Conservation (phyloP, 2,888 invertebrate species). For the Pristionchus exspectatus region DNA sequence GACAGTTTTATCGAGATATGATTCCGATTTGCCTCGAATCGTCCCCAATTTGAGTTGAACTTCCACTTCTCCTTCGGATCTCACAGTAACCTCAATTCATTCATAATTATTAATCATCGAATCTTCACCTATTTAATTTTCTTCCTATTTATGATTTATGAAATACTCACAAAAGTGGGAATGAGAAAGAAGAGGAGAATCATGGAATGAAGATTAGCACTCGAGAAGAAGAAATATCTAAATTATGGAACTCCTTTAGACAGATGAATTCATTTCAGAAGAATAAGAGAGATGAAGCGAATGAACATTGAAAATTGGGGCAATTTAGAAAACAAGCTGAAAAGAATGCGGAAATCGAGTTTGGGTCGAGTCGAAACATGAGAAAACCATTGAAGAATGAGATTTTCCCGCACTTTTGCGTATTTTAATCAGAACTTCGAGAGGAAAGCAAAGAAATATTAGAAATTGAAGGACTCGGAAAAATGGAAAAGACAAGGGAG, state of each 20-base stretch:
- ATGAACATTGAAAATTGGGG: not conserved
- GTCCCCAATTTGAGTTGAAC: conserved; percentile 72
- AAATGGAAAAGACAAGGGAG: conserved; percentile 38
- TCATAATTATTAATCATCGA: not conserved
- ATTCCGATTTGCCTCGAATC: conserved; percentile 72
- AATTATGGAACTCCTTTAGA: not conserved
- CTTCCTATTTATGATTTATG: not conserved
- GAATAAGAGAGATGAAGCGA: not conserved
- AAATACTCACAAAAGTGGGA: conserved; percentile 32
- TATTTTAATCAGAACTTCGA: conserved; percentile 14
- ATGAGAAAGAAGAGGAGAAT: conserved; percentile 40
- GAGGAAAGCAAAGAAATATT: conserved; percentile 12
- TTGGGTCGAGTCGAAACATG: conserved; percentile 30
- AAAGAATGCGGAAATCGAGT: not conserved
- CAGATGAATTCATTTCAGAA: not conserved
- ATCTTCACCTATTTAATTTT: not conserved
- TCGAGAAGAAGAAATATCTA: not conserved
- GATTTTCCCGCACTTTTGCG: not conserved
- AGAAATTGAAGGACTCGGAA: conserved; percentile 38
- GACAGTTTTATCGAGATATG: conserved; percentile 71
- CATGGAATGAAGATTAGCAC: not conserved
- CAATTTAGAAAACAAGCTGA: not conserved
- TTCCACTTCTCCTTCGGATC: conserved; percentile 61
- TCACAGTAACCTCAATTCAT: conserved; percentile 22
- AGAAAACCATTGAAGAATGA: not conserved